phyloP scores from a whole-genome alignment of 2,888 invertebrate genomes.

The Rotaria magnacalcarata region DNA sequence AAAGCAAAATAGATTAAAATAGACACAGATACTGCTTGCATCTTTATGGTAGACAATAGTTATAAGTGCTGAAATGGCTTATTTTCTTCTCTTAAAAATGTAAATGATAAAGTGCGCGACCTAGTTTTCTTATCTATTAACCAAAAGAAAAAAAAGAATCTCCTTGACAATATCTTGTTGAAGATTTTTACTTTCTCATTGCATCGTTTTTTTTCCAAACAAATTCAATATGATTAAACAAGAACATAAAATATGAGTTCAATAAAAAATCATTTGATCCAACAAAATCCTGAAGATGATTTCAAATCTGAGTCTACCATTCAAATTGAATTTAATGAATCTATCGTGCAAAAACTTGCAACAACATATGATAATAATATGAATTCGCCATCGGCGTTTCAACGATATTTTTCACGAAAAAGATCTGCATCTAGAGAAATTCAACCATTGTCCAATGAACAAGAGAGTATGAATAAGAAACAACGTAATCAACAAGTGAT shows the following conservation, averaged over 20 bases:
- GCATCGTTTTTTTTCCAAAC: neutral
- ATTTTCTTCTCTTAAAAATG: no score
- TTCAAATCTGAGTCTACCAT: neutral
- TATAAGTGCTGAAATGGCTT: no score
- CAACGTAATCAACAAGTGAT: neutral
- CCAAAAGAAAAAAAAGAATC: neutral
- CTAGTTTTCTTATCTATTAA: neutral
- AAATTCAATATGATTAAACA: no score
- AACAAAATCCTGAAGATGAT: neutral
- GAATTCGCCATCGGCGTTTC: neutral
- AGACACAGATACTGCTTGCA: no score
- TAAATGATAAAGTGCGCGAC: neutral
- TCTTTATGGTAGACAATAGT: no score
- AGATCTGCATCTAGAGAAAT: neutral
- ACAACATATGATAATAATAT: neutral
- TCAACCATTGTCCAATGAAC: neutral
- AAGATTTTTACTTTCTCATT: neutral
- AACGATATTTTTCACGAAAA: neutral
- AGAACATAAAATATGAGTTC: neutral
- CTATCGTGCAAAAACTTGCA: neutral
- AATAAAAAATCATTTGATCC: neutral
- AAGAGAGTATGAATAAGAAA: neutral
- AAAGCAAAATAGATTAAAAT: no score
- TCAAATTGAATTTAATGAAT: conserved; percentile 17
- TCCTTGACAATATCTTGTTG: neutral